Evolutionary conservation across 2,113 vertebrate species (phyloP).

Genomic region (Capricornis sumatraensis): DNA sequence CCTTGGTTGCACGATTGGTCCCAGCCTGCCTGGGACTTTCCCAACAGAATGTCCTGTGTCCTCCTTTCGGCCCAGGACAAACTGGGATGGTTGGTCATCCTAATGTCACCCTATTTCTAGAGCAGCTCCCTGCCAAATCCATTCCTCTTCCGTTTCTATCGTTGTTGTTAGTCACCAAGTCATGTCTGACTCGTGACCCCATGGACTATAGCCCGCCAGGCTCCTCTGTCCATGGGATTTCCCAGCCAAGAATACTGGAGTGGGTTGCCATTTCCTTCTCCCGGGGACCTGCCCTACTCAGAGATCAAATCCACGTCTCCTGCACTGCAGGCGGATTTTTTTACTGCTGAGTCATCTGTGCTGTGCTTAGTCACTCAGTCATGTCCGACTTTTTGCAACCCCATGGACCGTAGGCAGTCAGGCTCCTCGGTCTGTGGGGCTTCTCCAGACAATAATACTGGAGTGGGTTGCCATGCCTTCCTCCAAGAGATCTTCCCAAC

Average conservation of each 20-base stretch:
- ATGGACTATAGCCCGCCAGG: not conserved
- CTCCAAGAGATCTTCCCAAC: not conserved
- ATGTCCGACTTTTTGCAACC: not conserved
- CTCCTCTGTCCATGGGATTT: not conserved
- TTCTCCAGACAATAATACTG: not conserved
- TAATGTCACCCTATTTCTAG: not conserved
- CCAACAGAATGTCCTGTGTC: not conserved
- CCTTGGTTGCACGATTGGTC: not conserved
- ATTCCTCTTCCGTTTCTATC: not conserved
- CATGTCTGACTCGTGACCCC: not conserved
- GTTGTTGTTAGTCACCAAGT: not conserved
- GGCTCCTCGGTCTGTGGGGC: not conserved
- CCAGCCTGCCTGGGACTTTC: not conserved
- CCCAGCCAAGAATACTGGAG: not conserved
- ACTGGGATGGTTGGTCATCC: not conserved
- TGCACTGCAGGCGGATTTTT: not conserved
- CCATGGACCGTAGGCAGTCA: not conserved
- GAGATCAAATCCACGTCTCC: not conserved
- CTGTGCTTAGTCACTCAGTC: not conserved
- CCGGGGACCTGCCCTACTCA: not conserved
- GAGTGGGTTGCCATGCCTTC: not conserved
- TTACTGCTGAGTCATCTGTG: not conserved
- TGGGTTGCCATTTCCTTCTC: not conserved
- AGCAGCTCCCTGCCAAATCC: not conserved
- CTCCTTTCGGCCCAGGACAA: not conserved